Evolutionary conservation across 2,797 vertebrate genomes (phyloP).

Genomic region (Macroramphosus scolopax): DNA sequence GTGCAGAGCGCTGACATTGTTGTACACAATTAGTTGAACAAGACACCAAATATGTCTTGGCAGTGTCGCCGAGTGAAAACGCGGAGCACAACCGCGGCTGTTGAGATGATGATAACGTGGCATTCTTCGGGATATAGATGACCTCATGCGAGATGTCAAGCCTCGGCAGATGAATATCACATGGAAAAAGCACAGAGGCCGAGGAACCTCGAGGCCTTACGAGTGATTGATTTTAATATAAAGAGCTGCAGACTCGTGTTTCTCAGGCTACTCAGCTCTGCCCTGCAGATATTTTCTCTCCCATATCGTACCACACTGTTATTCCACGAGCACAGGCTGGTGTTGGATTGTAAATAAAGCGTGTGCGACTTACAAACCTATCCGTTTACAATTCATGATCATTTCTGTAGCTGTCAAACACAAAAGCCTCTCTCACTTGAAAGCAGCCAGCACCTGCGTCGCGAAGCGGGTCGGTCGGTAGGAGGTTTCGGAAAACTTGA

Average conservation of each 20-base stretch:
- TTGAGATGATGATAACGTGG: conserved; percentile 24
- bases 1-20: conserved; percentile 34
- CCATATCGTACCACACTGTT: conserved; percentile 2
- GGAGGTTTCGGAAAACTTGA: conserved; percentile 57
- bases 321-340: conserved; percentile 6
- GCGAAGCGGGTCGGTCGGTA: conserved; percentile 5
- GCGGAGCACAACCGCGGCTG: conserved; percentile 15
- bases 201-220: conserved; percentile 16
- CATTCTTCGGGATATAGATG: conserved; percentile 27
- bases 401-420: no score
- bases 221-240: conserved; percentile 18
- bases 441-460: conserved; percentile 60
- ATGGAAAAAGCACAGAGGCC: conserved; percentile 20
- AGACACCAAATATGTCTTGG: conserved; percentile 51
- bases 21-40: conserved; percentile 32
- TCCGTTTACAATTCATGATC: no score
- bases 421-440: conserved; percentile 9
- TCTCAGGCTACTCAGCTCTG: conserved; percentile 31
- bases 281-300: conserved; percentile 28
- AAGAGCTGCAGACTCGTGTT: conserved; percentile 27
- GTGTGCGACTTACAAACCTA: no score
- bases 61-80: conserved; percentile 28
- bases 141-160: conserved; percentile 27
- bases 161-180: conserved; percentile 29
- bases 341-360: neutral